A percentile compares a stretch with the other conserved stretches of the same genome.
phyloP scores from a whole-genome alignment of 2,797 vertebrate genomes.

The Simalia tracyae region DNA sequence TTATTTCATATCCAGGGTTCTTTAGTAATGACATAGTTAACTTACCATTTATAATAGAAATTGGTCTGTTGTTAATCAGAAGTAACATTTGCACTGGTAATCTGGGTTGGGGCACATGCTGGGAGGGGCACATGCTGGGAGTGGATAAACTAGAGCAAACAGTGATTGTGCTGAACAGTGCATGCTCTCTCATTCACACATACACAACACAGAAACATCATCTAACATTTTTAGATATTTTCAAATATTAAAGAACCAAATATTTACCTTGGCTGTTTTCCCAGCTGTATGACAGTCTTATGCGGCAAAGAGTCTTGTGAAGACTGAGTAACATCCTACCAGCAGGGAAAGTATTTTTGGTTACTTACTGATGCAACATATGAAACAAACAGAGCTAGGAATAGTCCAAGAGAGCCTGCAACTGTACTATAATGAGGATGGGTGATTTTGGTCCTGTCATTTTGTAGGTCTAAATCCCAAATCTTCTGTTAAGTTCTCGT shows the following conservation, averaged over 20 bases:
- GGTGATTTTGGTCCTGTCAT: neutral
- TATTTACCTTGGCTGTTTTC: slow-evolving; percentile 79
- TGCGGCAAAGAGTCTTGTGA: slow-evolving; percentile 84
- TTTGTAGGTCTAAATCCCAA: neutral
- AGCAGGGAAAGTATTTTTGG: neutral
- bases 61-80: neutral
- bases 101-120: neutral
- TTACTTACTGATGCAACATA: neutral
- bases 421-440: neutral
- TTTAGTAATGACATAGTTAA: neutral
- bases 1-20: neutral
- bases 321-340: slow-evolving; percentile 81
- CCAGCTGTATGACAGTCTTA: slow-evolving; percentile 78
- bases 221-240: neutral
- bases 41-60: neutral
- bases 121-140: neutral
- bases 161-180: neutral
- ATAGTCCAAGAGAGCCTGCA: neutral
- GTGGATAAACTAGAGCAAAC: neutral
- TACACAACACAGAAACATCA: neutral
- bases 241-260: slow-evolving; percentile 26
- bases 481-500: neutral
- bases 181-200: neutral
- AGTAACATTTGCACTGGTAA: neutral
- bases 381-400: neutral